Percentiles rank a stretch among this genome's conserved stretches.
Conservation (phyloP, 2,888 invertebrate species). For the Actias luna region DNA sequence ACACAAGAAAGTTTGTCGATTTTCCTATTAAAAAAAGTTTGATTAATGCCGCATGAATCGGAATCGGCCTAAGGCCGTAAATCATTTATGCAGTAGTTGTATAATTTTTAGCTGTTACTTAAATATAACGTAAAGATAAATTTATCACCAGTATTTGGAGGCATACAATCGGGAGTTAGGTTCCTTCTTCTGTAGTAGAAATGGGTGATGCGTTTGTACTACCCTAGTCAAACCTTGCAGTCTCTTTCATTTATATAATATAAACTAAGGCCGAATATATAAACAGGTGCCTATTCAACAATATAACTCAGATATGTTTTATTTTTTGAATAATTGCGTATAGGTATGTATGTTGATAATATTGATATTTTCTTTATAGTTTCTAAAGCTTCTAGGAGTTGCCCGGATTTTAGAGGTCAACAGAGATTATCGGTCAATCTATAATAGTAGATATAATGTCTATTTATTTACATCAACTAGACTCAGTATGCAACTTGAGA, state of each 20-base stretch:
- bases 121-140: background rate
- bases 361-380: background rate
- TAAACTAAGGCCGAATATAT: background rate
- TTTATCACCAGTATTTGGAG: background rate
- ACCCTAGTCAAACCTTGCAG: background rate
- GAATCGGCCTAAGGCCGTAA: background rate
- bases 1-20: background rate
- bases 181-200: background rate
- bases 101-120: background rate
- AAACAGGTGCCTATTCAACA: background rate
- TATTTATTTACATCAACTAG: too few species aligned
- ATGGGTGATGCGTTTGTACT: background rate
- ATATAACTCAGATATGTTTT: too few species aligned
- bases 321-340: too few species aligned
- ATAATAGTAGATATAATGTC: too few species aligned
- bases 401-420: background rate
- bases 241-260: background rate
- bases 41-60: background rate
- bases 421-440: background rate
- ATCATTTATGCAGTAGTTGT: background rate
- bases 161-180: background rate
- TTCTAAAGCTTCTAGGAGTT: background rate
- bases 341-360: background rate
- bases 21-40: background rate
- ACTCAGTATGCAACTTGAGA: too few species aligned